These are phyloP conservation scores for Eupithecia subfuscata DNA, from an alignment of 2,888 invertebrate species.

Conservation along the genomic window DNA sequence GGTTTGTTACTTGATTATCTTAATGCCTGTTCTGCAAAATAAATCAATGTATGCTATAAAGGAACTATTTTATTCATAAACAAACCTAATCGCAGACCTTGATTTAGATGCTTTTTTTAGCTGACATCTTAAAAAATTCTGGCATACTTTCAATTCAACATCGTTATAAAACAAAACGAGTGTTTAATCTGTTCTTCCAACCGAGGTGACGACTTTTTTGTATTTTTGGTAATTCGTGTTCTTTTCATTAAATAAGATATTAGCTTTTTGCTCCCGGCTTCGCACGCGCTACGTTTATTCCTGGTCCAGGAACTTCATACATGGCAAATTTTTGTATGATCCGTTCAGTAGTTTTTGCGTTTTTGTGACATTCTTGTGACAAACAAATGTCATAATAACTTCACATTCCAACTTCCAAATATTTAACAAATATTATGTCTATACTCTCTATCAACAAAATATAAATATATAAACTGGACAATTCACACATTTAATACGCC, in stretches of 20 bases:
- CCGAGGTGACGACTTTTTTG: background rate
- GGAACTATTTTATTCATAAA: background rate
- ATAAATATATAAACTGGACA: too few species aligned
- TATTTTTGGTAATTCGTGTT: background rate
- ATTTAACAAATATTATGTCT: too few species aligned
- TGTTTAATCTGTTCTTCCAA: background rate
- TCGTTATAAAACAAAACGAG: background rate
- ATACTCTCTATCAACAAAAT: too few species aligned
- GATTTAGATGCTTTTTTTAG: background rate
- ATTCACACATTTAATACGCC: too few species aligned
- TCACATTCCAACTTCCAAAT: too few species aligned
- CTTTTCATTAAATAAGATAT: background rate
- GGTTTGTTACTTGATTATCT: background rate
- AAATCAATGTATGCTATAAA: background rate
- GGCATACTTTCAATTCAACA: background rate
- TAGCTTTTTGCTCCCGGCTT: background rate
- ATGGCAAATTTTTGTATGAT: background rate
- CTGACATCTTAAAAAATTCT: background rate
- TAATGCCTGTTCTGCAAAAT: background rate
- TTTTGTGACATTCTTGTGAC: too few species aligned
- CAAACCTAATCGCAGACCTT: background rate
- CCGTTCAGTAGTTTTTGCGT: background rate
- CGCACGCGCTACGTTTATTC: background rate
- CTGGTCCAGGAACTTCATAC: too few species aligned
- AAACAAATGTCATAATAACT: too few species aligned